Base-by-base conservation (phyloP, 2,797 vertebrate species). In the Malacoctenus gilli region DNA sequence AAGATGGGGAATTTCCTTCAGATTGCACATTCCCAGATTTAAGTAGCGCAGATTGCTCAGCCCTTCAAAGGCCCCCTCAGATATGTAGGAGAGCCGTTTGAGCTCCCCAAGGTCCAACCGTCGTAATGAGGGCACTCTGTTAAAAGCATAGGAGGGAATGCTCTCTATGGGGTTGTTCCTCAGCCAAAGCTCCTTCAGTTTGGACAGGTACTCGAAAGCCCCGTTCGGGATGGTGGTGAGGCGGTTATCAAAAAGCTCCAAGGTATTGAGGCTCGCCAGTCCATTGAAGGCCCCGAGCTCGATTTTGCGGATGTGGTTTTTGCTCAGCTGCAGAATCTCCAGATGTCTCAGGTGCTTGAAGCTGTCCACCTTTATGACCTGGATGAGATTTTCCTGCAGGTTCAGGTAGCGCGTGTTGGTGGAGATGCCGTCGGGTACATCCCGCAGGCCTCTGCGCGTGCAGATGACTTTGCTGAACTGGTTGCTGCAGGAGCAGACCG, bases 401-500 rank as follows among this genome's bases (percentile, higher is more conserved):
- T 99, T 99, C 91, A 99, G 91, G 82, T 98, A 94, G 51, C 96
- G 92, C 0, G 97, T 99, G 89, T 98, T 99, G 74, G 96, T 99
- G 23, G 97, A 99, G 83, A 99, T 98, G 82, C 97, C 95, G 83
- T 99, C 97, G 3, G 97, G 97, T 66, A 99, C 97, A 75, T 99
- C 97, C 20, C 96, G 89, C 49, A 99, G 89, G 67, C 96, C 94
- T 60, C 97, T 94, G n/a, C 96, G 92, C 10, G 97, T 97, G 37
- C 97, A 99, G 75, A 99, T 98, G 77, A 99, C 97, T 88, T 99
- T 99, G 91, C 96, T 99, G 90, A 99, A 99, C 90, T 99, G 97
- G 89, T 99, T 99, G 83, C 97, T 99, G 84, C 97, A 99, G 78
- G 97, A 99, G 84, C 97, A 99, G 82, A 96, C 95, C 0, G 97